Conservation (phyloP, 2,797 vertebrate species). For the Hoplostethus mediterraneus region DNA sequence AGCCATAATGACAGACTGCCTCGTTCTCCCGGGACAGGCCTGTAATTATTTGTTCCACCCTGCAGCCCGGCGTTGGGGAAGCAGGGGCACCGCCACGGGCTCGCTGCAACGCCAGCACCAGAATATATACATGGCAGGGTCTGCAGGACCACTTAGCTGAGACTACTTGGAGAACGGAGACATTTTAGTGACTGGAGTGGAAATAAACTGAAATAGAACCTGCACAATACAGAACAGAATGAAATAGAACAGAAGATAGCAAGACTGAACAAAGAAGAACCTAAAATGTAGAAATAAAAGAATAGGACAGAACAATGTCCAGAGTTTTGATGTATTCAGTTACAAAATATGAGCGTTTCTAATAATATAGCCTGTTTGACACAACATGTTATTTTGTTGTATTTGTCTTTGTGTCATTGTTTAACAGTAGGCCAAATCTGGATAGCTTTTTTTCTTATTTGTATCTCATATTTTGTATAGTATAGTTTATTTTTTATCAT, state of each 20-base stretch:
- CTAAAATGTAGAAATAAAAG: neutral
- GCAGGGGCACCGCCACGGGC: conserved; percentile 29
- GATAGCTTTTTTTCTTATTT: no score
- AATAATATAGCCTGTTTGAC: no score
- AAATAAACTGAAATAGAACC: neutral
- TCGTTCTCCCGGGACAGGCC: conserved; percentile 54
- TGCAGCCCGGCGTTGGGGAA: conserved; percentile 22
- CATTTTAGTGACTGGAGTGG: neutral
- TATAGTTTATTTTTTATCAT: no score
- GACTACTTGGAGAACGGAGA: neutral
- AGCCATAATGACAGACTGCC: conserved; percentile 75
- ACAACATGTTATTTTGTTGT: no score
- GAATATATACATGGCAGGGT: conserved; percentile 1
- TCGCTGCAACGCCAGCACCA: conserved; percentile 5
- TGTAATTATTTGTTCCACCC: conserved; percentile 75
- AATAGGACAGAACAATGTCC: neutral
- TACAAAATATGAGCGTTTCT: no score
- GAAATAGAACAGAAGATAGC: neutral
- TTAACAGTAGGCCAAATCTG: no score
- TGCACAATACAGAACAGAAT: neutral
- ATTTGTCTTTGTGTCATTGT: no score
- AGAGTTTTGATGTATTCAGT: no score
- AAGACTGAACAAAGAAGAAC: neutral
- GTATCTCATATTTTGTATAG: no score
- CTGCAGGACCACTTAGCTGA: neutral